Evolutionary conservation across 1,140 invertebrate genomes (phyloP).

Genomic region (Anagrus nilaparvatae): DNA sequence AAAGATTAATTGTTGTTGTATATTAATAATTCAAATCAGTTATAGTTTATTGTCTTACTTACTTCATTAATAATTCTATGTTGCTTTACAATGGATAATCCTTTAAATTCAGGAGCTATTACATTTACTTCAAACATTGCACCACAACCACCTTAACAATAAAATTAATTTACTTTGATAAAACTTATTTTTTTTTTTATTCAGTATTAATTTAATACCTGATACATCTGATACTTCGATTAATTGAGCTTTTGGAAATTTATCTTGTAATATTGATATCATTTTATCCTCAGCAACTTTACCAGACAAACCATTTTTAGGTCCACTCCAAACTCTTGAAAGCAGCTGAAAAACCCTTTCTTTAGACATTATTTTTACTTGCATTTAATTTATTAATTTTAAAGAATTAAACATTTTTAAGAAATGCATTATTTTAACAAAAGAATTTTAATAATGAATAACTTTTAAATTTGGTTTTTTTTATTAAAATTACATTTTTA

Average conservation of each 20-base stretch:
- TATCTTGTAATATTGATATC: constrained; percentile 39
- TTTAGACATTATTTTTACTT: constrained; percentile 28
- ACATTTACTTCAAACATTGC: constrained; percentile 80
- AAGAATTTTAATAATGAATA: constrained; percentile 13
- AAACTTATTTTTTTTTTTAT: not conserved
- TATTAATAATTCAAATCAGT: not conserved
- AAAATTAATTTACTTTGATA: constrained; percentile 2
- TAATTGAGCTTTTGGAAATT: constrained; percentile 54
- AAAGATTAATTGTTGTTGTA: constrained; percentile 19
- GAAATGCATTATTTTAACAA: not conserved
- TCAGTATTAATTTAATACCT: constrained; percentile 27
- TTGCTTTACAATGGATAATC: constrained; percentile 66
- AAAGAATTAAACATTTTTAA: not conserved
- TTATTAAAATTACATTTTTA: constrained; percentile 1
- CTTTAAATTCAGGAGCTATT: constrained; percentile 65
- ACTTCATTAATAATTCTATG: constrained; percentile 69
- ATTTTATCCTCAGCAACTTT: constrained; percentile 40
- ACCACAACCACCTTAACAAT: constrained; percentile 62
- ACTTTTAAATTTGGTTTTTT: constrained; percentile 2
- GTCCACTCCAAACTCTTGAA: constrained; percentile 36
- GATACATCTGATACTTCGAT: constrained; percentile 66
- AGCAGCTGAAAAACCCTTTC: constrained; percentile 37
- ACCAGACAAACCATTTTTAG: constrained; percentile 26
- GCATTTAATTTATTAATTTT: not conserved
- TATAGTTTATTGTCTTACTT: constrained; percentile 13